Evolutionary conservation across 2,113 vertebrate species (phyloP).

Genomic region (Misgurnus mizolepis): DNA sequence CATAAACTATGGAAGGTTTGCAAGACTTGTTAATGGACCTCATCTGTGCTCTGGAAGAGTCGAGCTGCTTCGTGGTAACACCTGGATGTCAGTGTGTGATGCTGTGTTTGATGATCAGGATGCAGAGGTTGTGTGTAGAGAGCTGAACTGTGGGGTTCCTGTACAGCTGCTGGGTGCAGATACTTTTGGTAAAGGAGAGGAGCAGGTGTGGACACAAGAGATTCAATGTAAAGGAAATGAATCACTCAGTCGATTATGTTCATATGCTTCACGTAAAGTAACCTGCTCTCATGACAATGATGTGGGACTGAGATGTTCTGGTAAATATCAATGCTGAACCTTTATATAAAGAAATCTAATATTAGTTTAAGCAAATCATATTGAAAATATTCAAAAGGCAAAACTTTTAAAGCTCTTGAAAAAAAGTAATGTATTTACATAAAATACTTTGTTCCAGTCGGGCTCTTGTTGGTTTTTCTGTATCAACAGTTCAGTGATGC

Average conservation of each 20-base stretch:
- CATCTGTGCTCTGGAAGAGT: neutral
- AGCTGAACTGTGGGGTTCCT: neutral
- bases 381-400: no score
- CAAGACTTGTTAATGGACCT: no score
- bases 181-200: neutral
- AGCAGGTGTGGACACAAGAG: conserved; percentile 33
- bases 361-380: no score
- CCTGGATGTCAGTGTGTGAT: neutral
- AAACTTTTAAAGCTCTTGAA: no score
- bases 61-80: no score
- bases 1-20: no score
- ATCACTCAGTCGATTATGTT: conserved; percentile 26
- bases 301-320: conserved; percentile 39
- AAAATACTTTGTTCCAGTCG: no score
- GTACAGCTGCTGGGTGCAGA: conserved; percentile 1
- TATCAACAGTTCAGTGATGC: no score
- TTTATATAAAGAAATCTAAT: neutral
- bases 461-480: no score
- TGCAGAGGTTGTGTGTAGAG: conserved; percentile 6
- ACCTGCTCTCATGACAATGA: conserved; percentile 31
- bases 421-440: no score
- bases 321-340: neutral
- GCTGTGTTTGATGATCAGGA: conserved; percentile 11
- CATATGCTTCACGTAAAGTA: neutral
- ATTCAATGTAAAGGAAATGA: conserved; percentile 46